Conservation (phyloP, 2,113 vertebrate species). For the Peromyscus leucopus region DNA sequence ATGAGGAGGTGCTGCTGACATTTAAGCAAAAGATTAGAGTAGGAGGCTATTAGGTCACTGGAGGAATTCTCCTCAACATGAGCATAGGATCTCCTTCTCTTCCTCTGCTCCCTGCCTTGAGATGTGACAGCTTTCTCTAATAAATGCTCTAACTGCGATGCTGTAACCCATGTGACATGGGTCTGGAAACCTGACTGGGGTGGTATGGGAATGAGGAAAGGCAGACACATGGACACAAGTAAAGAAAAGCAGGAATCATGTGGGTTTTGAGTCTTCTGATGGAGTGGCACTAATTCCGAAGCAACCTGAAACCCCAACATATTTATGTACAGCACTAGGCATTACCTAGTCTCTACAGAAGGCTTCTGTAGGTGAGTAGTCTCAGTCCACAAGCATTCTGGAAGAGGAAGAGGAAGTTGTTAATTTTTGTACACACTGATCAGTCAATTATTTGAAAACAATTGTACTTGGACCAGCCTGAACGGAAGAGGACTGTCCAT, state of each 20-base stretch:
- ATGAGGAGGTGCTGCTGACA: no score
- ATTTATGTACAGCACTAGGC: not conserved
- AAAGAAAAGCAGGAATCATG: not conserved
- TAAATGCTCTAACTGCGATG: not conserved
- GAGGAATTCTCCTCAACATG: not conserved
- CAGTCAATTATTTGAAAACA: not conserved
- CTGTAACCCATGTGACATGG: not conserved
- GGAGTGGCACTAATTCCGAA: not conserved
- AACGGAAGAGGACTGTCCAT: not conserved
- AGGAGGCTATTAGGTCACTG: not conserved
- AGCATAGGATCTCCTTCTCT: fast-evolving
- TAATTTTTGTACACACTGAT: not conserved
- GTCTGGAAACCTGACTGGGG: no score
- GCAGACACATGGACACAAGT: not conserved
- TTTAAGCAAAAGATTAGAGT: no score
- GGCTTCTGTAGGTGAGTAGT: not conserved
- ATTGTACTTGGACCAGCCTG: not conserved
- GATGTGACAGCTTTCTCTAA: not conserved
- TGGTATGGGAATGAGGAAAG: not conserved
- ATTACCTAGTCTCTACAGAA: not conserved
- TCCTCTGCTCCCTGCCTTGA: not conserved
- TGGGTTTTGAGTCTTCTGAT: not conserved
- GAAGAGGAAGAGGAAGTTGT: not conserved
- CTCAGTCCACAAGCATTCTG: not conserved
- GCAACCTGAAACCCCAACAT: not conserved